Evolutionary conservation across 2,113 vertebrate species (phyloP).

Genomic region (Dicentrarchus labrax): DNA sequence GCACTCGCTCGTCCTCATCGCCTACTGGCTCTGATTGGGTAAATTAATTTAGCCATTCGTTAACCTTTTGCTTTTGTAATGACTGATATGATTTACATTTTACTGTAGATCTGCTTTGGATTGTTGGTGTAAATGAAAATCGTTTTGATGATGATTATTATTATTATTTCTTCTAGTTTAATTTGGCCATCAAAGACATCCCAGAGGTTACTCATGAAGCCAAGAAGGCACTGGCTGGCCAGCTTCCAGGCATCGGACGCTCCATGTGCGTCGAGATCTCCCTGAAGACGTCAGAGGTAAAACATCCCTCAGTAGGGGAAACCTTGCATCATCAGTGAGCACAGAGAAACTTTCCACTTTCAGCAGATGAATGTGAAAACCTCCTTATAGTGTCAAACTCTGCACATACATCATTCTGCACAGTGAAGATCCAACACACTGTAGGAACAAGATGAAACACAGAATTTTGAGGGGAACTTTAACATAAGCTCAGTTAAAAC

Average conservation of each 20-base stretch:
- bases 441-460: too few species aligned
- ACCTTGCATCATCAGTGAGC: neutral
- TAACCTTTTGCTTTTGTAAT: neutral
- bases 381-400: too few species aligned
- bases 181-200: constrained; percentile 99
- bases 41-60: constrained; percentile 54
- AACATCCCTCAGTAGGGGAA: neutral
- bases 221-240: constrained; percentile 96
- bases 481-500: neutral
- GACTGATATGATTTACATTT: neutral
- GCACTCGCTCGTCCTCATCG: constrained; percentile 94
- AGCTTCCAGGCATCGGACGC: constrained; percentile 93
- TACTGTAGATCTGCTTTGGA: neutral
- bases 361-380: too few species aligned
- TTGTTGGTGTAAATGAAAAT: neutral
- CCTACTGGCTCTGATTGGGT: constrained; percentile 99
- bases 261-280: constrained; percentile 99
- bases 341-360: too few species aligned
- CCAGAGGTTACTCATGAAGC: constrained; percentile 99
- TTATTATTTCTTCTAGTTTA: constrained; percentile 86
- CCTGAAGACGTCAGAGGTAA: constrained; percentile 98
- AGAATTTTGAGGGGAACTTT: too few species aligned
- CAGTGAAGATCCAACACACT: too few species aligned
- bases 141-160: neutral
- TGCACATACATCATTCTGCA: too few species aligned